Evolutionary conservation across 2,888 invertebrate genomes (phyloP).

Genomic region (Eurytoma californica): DNA sequence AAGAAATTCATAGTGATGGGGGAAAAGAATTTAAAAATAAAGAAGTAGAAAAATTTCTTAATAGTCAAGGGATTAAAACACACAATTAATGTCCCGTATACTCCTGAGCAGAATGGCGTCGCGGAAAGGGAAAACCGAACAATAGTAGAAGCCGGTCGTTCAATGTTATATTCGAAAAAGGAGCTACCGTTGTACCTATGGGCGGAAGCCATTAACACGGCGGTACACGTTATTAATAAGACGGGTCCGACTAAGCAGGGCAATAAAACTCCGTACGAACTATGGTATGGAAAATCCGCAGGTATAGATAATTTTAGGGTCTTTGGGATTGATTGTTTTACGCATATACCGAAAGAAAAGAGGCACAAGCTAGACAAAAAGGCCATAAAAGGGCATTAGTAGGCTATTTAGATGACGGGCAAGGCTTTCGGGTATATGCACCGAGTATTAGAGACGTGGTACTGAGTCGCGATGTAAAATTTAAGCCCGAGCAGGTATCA

Average conservation of each 20-base stretch:
- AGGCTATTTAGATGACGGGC: slow-evolving; percentile 38
- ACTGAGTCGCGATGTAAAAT: slow-evolving; percentile 29
- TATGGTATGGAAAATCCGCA: slow-evolving; percentile 32
- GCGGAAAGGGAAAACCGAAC: slow-evolving; percentile 55
- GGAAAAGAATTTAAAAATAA: slow-evolving; percentile 58
- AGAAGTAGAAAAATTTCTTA: slow-evolving; percentile 44
- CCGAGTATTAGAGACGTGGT: slow-evolving; percentile 28
- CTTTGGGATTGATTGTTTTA: slow-evolving; percentile 55
- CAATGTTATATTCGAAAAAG: slow-evolving; percentile 57
- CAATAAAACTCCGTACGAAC: slow-evolving; percentile 54
- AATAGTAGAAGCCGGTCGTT: slow-evolving; percentile 49
- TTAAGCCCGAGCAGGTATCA: slow-evolving; percentile 13
- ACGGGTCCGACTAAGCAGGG: slow-evolving; percentile 45
- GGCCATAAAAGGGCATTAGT: slow-evolving; percentile 35
- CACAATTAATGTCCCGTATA: slow-evolving; percentile 50
- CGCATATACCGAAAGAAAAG: slow-evolving; percentile 41
- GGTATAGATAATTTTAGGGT: slow-evolving; percentile 47
- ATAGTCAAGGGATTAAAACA: slow-evolving; percentile 55
- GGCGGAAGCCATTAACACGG: slow-evolving; percentile 56
- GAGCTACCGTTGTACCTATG: slow-evolving; percentile 49
- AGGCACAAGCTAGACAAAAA: slow-evolving; percentile 41
- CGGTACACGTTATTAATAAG: slow-evolving; percentile 51
- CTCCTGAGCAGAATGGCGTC: slow-evolving; percentile 53
- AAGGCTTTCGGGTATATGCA: slow-evolving; percentile 41
- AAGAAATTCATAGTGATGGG: slow-evolving; percentile 57